Evolutionary conservation across 1,140 invertebrate genomes (phyloP), one percentile per base, ranked within the genome.

Genomic region (Zaprionus vittiger): DNA sequence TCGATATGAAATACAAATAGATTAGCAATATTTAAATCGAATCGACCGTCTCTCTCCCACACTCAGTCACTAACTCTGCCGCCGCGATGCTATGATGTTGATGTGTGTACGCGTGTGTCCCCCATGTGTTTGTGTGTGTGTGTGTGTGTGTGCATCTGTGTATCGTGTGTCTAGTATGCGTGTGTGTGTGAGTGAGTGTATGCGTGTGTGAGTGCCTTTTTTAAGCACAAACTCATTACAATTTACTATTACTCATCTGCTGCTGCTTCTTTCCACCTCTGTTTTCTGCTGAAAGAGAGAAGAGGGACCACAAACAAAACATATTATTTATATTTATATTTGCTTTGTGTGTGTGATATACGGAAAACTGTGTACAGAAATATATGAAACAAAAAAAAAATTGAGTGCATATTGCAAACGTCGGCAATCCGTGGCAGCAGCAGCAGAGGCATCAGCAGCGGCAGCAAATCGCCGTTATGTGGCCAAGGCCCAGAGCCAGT

Each of bases 241-340:
- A 76, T 72, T 76, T 76, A 76, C 77, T 74, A 87, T 89, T 89
- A 87, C 78, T 87, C 83, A 87, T 87, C 73, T 52, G 55, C 54
- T 68, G n/a, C 28, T 55, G 38, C 38, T 69, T 55, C 63, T 69
- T 55, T 22, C 41, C 20, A 31, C 24, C 37, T 64, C 20, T 56
- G 38, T 66, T 56, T 66, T 55, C 26, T 15, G 24, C 31, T 38
- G 37, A 54, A 47, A n/a, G 41, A 15, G 15, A 47, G 41, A n/a
- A n/a, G 7, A 47, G 61, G 6, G 69, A 61, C 64, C 62, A 41
- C 74, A 77, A 72, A 72, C 49, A 76, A 65, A 47, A 17, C 41
- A n/a, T 44, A 44, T 47, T 65, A 55, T 55, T 37, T 38, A 65
- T 64, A 68, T 61, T 54, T 64, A 65, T 60, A 72, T 68, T 60